phyloP scores from a whole-genome alignment of 2,797 vertebrate genomes.

The Lacerta viridis region DNA sequence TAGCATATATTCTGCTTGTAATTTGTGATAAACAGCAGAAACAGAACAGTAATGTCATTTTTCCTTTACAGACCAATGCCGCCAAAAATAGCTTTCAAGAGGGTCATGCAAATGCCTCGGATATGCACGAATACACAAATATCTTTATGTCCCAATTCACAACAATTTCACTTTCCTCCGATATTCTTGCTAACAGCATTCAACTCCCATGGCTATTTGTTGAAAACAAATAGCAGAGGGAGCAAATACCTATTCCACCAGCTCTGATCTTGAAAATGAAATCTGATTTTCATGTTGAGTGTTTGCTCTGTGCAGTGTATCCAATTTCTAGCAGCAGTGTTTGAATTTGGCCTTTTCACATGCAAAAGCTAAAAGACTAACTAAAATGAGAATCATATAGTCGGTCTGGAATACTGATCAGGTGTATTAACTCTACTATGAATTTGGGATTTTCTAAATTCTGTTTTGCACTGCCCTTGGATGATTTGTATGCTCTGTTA shows the following conservation, averaged over 20 bases:
- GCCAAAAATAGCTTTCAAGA: background rate
- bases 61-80: background rate
- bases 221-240: conserved; percentile 24
- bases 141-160: background rate
- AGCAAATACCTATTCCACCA: conserved; percentile 26
- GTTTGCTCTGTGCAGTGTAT: conserved; percentile 34
- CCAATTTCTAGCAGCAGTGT: conserved; percentile 19
- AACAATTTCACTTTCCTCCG: conserved; percentile 32
- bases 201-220: background rate
- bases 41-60: background rate
- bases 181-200: background rate
- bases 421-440: background rate
- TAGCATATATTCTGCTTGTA: fast-evolving
- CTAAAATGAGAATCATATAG: conserved; percentile 9
- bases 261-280: conserved; percentile 41
- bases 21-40: conserved; percentile 8
- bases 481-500: background rate
- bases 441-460: background rate
- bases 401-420: background rate
- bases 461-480: background rate
- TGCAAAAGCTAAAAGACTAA: conserved; percentile 17
- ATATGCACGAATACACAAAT: background rate
- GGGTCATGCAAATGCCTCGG: background rate
- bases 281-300: conserved; percentile 38
- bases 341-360: conserved; percentile 34